Percentiles rank a stretch among this genome's conserved stretches.
Evolutionary conservation across 1,140 invertebrate species (phyloP).

Genomic region (Drosophila pachea): DNA sequence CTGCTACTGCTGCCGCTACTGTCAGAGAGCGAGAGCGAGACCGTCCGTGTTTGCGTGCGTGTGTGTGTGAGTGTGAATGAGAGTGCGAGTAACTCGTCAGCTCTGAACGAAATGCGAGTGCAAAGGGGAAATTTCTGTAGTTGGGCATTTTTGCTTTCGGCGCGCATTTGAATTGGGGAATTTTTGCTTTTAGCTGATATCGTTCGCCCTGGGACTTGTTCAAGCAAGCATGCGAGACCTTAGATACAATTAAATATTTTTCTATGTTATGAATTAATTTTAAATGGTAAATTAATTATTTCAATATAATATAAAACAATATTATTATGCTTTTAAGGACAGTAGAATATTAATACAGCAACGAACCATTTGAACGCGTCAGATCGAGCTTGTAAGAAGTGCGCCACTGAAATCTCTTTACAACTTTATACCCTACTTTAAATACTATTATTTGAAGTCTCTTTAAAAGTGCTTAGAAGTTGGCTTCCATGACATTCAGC

Average conservation of each 20-base stretch:
- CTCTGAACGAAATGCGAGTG: conserved; percentile 45
- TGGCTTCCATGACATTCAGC: background rate
- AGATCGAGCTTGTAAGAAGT: too few species aligned
- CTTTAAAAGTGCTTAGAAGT: conserved; percentile 5
- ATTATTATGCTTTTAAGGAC: background rate
- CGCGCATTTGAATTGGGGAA: conserved; percentile 56
- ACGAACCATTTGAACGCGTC: too few species aligned
- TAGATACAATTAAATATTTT: too few species aligned
- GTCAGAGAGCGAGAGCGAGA: conserved; percentile 29
- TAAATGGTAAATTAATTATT: too few species aligned
- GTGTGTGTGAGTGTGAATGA: conserved; percentile 18
- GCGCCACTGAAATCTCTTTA: too few species aligned
- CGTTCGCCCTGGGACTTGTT: conserved; percentile 6
- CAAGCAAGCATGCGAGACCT: too few species aligned
- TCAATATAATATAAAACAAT: too few species aligned
- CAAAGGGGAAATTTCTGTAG: conserved; percentile 38
- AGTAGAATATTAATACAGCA: background rate
- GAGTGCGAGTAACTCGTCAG: conserved; percentile 43
- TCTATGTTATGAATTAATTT: too few species aligned
- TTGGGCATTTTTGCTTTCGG: conserved; percentile 45
- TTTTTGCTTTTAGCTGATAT: conserved; percentile 10
- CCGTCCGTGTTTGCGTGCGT: conserved; percentile 4
- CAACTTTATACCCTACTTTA: background rate
- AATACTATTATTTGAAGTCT: background rate
- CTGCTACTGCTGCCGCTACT: conserved; percentile 24